These are phyloP conservation scores for Agonopterix arenella DNA, from an alignment of 2,888 invertebrate genomes.

Conservation along the genomic window DNA sequence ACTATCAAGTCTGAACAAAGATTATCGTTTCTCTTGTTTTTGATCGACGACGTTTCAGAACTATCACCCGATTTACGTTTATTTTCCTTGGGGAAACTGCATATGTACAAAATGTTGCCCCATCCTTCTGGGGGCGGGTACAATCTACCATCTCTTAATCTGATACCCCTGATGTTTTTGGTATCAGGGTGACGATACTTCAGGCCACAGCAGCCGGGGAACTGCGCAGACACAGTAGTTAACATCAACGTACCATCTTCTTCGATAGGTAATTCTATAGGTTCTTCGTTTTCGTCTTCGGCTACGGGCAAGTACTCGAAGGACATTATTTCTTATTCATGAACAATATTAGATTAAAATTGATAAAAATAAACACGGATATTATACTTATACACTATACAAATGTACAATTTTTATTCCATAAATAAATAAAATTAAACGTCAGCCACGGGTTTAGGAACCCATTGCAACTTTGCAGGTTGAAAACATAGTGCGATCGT, in stretches of 20 bases:
- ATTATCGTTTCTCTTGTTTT: conserved; percentile 95
- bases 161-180: conserved; percentile 91
- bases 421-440: conserved; percentile 73
- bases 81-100: conserved; percentile 93
- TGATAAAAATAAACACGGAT: conserved; percentile 62
- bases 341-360: conserved; percentile 55
- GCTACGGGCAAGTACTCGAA: conserved; percentile 91
- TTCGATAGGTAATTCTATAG: conserved; percentile 97
- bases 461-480: conserved; percentile 72
- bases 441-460: conserved; percentile 73
- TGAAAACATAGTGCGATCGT: conserved; percentile 61
- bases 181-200: conserved; percentile 97
- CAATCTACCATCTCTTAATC: conserved; percentile 93
- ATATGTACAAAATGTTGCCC: conserved; percentile 86
- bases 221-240: conserved; percentile 96
- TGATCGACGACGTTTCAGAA: conserved; percentile 88
- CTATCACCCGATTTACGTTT: conserved; percentile 96
- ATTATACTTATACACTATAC: conserved; percentile 64
- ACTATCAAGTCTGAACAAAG: conserved; percentile 98
- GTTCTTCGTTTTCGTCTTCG: conserved; percentile 98
- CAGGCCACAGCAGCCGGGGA: conserved; percentile 96
- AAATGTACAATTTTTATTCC: conserved; percentile 70
- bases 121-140: conserved; percentile 94
- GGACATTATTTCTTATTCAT: conserved; percentile 75
- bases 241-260: conserved; percentile 95